These are phyloP conservation scores for Griposia aprilina DNA, from an alignment of 2,888 invertebrate genomes.

Conservation along the genomic window DNA sequence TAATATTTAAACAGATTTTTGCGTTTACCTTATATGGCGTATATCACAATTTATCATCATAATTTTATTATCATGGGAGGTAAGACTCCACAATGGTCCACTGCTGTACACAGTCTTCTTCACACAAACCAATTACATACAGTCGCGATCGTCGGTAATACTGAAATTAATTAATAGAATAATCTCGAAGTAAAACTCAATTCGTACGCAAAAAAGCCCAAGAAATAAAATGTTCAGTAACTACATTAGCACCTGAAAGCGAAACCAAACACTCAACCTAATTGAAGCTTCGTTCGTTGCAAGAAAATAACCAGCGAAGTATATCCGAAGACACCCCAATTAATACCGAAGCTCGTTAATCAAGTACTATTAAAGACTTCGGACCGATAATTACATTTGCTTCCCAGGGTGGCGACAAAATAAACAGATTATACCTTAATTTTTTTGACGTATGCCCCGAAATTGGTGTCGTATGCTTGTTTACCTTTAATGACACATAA, in stretches of 20 bases:
- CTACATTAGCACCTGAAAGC: conserved; percentile 35
- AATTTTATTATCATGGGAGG: background rate
- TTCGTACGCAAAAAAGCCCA: conserved; percentile 4
- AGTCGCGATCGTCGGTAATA: background rate
- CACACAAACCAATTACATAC: background rate
- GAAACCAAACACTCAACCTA: conserved; percentile 35
- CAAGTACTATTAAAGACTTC: conserved; percentile 68
- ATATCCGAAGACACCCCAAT: conserved; percentile 61
- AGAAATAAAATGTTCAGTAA: conserved; percentile 1
- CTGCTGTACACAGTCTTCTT: background rate
- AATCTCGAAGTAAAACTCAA: background rate
- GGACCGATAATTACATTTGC: conserved; percentile 72
- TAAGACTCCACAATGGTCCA: background rate
- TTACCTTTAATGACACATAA: conserved; percentile 60
- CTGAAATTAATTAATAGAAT: background rate
- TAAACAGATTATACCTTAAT: conserved; percentile 69
- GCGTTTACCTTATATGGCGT: background rate
- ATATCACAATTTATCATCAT: background rate
- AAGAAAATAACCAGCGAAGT: conserved; percentile 39
- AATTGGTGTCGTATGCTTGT: conserved; percentile 68
- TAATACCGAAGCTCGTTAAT: conserved; percentile 67
- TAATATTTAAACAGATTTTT: background rate
- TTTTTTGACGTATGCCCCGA: conserved; percentile 66
- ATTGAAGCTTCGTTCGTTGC: conserved; percentile 41
- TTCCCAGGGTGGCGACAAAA: conserved; percentile 63